A percentile compares a stretch with the other conserved stretches of the same genome.
Evolutionary conservation across 2,888 invertebrate genomes (phyloP).

Genomic region (Leptura quadrifasciata): DNA sequence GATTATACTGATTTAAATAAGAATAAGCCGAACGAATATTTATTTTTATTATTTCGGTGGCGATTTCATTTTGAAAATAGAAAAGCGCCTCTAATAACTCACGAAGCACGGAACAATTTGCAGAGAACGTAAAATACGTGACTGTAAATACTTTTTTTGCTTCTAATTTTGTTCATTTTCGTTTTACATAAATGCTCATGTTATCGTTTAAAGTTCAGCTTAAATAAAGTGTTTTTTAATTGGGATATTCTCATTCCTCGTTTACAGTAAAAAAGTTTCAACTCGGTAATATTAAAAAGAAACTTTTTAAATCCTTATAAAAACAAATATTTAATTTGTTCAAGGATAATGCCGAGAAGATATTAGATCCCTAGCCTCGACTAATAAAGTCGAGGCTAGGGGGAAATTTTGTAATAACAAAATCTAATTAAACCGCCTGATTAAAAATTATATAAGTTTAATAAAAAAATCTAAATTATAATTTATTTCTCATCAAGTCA

Average conservation of each 20-base stretch:
- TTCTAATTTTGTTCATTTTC: slow-evolving; percentile 3
- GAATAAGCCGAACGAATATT: not conserved
- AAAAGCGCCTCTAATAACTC: not conserved
- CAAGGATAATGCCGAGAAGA: no score
- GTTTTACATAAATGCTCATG: slow-evolving; percentile 2
- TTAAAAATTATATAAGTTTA: no score
- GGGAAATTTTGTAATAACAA: no score
- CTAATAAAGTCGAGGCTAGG: no score
- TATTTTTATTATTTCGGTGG: not conserved
- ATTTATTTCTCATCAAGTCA: no score
- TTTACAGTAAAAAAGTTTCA: not conserved
- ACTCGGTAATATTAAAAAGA: slow-evolving; percentile 2
- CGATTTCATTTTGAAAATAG: not conserved
- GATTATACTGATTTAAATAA: not conserved
- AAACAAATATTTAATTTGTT: not conserved
- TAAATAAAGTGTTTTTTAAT: slow-evolving; percentile 7
- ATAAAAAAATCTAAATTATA: no score
- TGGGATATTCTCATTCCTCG: not conserved
- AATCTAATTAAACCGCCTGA: no score
- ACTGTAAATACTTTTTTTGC: slow-evolving; percentile 4
- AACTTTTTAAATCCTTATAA: not conserved
- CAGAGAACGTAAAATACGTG: not conserved
- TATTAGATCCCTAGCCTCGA: no score
- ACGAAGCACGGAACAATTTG: slow-evolving; percentile 1
- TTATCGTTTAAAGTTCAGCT: slow-evolving; percentile 1